Conservation (phyloP, 2,888 invertebrate species). For the Prosapia bicincta region DNA sequence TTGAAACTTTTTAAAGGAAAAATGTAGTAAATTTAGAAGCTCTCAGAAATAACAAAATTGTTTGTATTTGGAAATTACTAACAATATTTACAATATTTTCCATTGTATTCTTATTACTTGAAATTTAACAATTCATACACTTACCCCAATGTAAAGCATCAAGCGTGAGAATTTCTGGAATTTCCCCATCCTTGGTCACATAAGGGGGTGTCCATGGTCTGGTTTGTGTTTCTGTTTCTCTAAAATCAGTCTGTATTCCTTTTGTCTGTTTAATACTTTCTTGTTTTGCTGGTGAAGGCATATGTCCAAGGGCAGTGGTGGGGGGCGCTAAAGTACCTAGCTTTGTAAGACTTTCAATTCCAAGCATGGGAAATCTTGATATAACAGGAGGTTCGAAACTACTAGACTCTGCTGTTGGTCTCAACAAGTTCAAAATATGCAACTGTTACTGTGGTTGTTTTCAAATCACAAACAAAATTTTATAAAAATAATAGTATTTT, state of each 20-base stretch:
- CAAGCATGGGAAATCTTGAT: conserved; percentile 13
- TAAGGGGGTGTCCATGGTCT: conserved; percentile 34
- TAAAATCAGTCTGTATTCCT: conserved; percentile 34
- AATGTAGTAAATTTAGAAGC: too few relatives aligned
- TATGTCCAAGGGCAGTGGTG: conserved; percentile 8
- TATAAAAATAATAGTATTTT: too few relatives aligned
- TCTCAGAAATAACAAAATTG: too few relatives aligned
- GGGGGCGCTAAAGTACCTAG: conserved; percentile 16
- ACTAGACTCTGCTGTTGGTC: conserved; percentile 10
- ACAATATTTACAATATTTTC: too few relatives aligned
- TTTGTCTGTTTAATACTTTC: not conserved
- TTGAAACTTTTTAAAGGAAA: too few relatives aligned
- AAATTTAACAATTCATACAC: not conserved
- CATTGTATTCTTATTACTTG: not conserved
- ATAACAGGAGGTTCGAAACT: not conserved
- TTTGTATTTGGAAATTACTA: too few relatives aligned
- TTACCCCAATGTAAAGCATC: conserved; percentile 22
- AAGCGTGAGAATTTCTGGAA: conserved; percentile 19
- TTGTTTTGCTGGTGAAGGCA: not conserved
- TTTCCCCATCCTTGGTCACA: conserved; percentile 7
- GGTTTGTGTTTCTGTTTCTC: conserved; percentile 37
- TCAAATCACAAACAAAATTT: too few relatives aligned
- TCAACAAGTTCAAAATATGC: not conserved
- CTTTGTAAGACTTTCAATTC: conserved; percentile 8
- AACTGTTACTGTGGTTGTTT: too few relatives aligned